These are phyloP conservation scores for Choristoneura rosaceana DNA, from an alignment of 2,888 invertebrate species.

Conservation along the genomic window DNA sequence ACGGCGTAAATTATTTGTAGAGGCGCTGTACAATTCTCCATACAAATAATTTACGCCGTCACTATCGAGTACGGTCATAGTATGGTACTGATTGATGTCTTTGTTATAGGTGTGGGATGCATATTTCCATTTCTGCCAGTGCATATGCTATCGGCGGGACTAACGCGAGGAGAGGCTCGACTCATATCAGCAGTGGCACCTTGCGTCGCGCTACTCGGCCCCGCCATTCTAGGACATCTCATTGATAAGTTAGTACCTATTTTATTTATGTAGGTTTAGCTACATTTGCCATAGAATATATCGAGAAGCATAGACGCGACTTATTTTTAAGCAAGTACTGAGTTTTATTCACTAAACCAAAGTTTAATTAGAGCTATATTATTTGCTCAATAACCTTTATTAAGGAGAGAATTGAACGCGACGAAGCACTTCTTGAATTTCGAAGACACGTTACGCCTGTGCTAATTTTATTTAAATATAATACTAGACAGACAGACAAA, in stretches of 20 bases:
- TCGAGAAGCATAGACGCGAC: too few species aligned
- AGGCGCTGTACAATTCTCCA: too few species aligned
- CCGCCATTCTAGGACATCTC: slow-evolving; percentile 90
- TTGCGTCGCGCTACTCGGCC: slow-evolving; percentile 91
- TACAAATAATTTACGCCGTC: too few species aligned
- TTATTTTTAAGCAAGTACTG: too few species aligned
- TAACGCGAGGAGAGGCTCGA: slow-evolving; percentile 90
- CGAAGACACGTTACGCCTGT: not conserved
- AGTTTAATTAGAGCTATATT: too few species aligned
- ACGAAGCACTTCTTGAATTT: not conserved
- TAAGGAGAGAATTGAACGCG: too few species aligned
- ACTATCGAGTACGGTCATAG: too few species aligned
- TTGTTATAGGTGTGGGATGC: slow-evolving; percentile 90
- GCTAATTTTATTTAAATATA: not conserved
- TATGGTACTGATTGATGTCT: too few species aligned
- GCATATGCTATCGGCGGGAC: slow-evolving; percentile 90
- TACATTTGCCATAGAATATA: not conserved
- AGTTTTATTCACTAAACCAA: too few species aligned
- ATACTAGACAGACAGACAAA: not conserved
- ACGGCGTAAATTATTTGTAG: too few species aligned
- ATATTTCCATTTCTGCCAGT: slow-evolving; percentile 92
- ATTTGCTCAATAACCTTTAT: too few species aligned
- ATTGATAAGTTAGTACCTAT: slow-evolving; percentile 89
- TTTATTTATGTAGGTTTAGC: not conserved
- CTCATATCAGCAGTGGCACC: slow-evolving; percentile 92